Conservation (phyloP, 2,113 vertebrate species). For the Mobula hypostoma region DNA sequence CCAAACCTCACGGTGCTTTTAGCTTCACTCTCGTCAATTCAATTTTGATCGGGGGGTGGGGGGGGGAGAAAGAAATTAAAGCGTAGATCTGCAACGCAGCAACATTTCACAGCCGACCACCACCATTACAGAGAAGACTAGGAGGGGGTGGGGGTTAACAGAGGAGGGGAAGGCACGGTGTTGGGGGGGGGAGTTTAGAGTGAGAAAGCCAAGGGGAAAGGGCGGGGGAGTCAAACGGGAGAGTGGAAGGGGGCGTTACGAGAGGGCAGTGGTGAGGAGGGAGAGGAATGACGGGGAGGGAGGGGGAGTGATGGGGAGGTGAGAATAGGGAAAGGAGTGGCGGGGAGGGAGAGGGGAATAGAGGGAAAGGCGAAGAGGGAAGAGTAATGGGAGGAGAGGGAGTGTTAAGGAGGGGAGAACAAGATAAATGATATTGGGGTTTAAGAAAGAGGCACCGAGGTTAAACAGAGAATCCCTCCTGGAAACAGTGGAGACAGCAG, state of each 20-base stretch:
- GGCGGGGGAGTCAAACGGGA: neutral
- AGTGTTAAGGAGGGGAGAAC: neutral
- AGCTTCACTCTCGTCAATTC: neutral
- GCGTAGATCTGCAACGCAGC: neutral
- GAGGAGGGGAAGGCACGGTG: neutral
- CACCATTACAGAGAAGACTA: neutral
- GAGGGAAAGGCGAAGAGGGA: neutral
- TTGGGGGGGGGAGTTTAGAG: neutral
- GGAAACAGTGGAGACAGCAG: no score
- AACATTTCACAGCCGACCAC: neutral
- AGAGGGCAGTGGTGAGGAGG: neutral
- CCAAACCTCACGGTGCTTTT: neutral
- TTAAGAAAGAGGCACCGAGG: no score
- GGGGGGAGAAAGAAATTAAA: no score
- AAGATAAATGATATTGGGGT: no score
- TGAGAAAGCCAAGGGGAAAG: accelerated
- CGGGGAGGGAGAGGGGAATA: no score
- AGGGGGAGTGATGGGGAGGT: neutral
- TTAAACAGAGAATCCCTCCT: no score
- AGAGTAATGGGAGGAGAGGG: no score
- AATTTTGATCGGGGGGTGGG: no score
- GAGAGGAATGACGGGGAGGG: no score
- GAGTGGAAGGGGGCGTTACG: neutral
- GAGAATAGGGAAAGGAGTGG: neutral
- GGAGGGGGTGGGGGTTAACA: neutral